Conservation (phyloP, 2,113 vertebrate genomes). For the Tychaedon coryphoeus region DNA sequence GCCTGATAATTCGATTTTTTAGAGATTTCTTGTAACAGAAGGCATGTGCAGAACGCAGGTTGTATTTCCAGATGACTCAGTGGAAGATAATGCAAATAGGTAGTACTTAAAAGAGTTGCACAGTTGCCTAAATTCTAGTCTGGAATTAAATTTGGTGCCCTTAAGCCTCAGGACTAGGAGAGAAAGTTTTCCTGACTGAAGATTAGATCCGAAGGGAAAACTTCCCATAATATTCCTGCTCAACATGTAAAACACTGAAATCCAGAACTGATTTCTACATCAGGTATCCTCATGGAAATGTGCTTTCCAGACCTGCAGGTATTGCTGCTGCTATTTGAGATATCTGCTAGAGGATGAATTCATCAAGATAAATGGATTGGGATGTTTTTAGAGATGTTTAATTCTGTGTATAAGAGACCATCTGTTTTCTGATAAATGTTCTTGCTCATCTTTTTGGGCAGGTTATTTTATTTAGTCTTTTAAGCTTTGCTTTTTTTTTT, state of each 20-base stretch:
- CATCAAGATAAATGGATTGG: conserved; percentile 79
- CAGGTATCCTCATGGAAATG: background rate
- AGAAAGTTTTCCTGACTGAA: background rate
- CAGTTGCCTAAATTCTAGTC: background rate
- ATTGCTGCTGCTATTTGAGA: conserved; percentile 39
- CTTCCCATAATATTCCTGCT: background rate
- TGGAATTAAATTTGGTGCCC: background rate
- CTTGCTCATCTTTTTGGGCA: conserved; percentile 61
- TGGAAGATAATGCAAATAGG: background rate
- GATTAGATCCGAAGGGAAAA: background rate
- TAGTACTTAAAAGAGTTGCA: background rate
- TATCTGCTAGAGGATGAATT: conserved; percentile 69
- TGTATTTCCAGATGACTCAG: background rate
- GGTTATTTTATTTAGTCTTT: conserved; percentile 50
- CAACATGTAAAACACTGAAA: background rate
- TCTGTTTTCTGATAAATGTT: conserved; percentile 76
- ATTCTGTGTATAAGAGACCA: conserved; percentile 66
- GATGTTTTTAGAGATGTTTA: conserved; percentile 73
- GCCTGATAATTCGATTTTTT: background rate
- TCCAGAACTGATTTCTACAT: background rate
- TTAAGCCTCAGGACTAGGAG: background rate
- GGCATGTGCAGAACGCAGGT: background rate
- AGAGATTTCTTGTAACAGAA: background rate
- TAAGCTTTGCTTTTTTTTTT: background rate
- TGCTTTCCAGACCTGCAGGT: conserved; percentile 5